A percentile compares a stretch with the other conserved stretches of the same genome.
These are phyloP conservation scores for Pipistrellus kuhlii DNA, from an alignment of 2,797 vertebrate genomes.

Conservation along the genomic window DNA sequence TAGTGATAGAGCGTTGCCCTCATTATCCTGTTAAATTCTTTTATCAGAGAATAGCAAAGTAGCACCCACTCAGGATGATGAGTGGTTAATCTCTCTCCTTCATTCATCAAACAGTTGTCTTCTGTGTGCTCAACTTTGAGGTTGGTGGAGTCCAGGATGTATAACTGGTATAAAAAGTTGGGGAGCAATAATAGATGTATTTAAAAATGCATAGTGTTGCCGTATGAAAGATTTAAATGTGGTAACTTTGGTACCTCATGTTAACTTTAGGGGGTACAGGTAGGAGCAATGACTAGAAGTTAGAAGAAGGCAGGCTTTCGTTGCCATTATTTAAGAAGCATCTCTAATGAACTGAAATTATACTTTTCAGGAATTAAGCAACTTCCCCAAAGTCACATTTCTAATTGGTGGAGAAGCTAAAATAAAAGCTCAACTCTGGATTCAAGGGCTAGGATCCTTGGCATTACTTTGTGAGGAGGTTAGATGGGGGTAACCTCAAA, in stretches of 20 bases:
- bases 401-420: neutral
- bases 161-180: neutral
- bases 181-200: neutral
- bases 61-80: neutral
- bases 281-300: neutral
- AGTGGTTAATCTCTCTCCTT: neutral
- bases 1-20: neutral
- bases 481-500: neutral
- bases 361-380: constrained; percentile 40
- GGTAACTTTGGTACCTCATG: neutral
- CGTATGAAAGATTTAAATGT: constrained; percentile 15
- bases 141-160: neutral
- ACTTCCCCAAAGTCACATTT: neutral
- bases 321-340: neutral
- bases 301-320: neutral
- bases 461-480: neutral
- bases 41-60: neutral
- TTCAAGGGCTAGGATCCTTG: neutral
- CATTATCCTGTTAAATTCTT: neutral
- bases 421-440: neutral
- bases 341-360: neutral
- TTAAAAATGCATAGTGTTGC: neutral
- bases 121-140: neutral
- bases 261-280: neutral
- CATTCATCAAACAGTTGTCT: neutral